Conservation (phyloP, 1,140 invertebrate genomes). For the Holotrichia oblita region DNA sequence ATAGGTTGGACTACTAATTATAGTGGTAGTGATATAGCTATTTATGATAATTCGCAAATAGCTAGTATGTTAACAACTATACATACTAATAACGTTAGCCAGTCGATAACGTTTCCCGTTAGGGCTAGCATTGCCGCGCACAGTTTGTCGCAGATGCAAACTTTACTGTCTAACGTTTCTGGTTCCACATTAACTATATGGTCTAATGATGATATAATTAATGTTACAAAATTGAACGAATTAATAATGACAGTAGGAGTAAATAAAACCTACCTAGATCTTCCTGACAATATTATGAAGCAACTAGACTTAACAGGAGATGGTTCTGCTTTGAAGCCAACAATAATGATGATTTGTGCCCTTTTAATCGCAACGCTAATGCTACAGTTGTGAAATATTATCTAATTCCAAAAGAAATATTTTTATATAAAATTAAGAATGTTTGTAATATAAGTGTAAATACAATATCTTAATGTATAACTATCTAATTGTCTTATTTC, state of each 20-base stretch:
- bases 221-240: slow-evolving; percentile 67
- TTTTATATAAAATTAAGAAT: background rate
- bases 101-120: slow-evolving; percentile 84
- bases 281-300: slow-evolving; percentile 67
- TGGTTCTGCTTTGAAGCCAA: background rate
- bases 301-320: slow-evolving; percentile 62
- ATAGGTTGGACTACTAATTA: slow-evolving; percentile 88
- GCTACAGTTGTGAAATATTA: background rate
- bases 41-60: slow-evolving; percentile 76
- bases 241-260: slow-evolving; percentile 71
- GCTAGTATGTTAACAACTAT: slow-evolving; percentile 77
- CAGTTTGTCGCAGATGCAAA: slow-evolving; percentile 66
- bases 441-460: background rate
- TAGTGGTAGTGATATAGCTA: slow-evolving; percentile 64
- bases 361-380: background rate
- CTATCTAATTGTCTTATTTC: no score
- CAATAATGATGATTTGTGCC: background rate
- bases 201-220: slow-evolving; percentile 71
- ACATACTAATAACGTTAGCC: slow-evolving; percentile 62
- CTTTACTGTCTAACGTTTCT: slow-evolving; percentile 63
- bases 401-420: no score
- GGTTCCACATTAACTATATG: slow-evolving; percentile 77
- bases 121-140: slow-evolving; percentile 77
- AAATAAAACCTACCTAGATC: slow-evolving; percentile 75
- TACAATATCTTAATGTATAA: no score